Percentiles rank a stretch among this genome's conserved stretches.
phyloP scores from a whole-genome alignment of 1,140 invertebrate species.

The Caenorhabditis briggsae region DNA sequence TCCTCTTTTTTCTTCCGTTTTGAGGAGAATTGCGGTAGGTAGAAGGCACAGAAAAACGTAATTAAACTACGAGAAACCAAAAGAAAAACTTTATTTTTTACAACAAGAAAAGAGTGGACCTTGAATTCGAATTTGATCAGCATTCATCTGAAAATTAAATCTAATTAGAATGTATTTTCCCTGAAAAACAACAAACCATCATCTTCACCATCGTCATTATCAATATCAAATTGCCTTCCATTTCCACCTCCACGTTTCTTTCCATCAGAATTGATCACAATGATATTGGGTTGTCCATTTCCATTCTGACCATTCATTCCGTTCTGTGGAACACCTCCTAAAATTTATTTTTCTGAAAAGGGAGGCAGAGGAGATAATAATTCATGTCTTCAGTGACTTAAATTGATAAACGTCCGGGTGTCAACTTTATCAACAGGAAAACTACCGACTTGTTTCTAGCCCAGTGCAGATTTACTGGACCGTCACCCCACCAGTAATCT shows the following conservation, averaged over 20 bases:
- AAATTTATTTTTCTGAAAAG: not conserved
- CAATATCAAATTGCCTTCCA: conserved; percentile 5
- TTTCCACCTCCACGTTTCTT: not conserved
- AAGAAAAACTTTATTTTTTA: not conserved
- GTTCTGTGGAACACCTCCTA: conserved; percentile 19
- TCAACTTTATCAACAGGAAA: no score
- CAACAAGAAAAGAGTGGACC: not conserved
- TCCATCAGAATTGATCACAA: conserved; percentile 28
- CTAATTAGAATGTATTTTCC: not conserved
- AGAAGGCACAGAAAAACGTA: not conserved
- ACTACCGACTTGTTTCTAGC: no score
- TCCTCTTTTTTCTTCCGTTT: not conserved
- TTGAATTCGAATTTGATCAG: not conserved
- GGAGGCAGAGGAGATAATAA: no score
- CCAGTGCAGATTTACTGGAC: no score
- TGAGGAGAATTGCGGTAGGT: not conserved
- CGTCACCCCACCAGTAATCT: no score
- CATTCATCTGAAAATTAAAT: conserved; percentile 30
- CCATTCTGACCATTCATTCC: conserved; percentile 39
- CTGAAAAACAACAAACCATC: not conserved
- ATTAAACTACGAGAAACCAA: not conserved
- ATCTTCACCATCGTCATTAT: not conserved
- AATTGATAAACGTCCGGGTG: no score
- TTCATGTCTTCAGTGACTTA: no score
- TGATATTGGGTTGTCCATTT: conserved; percentile 31